A percentile compares a stretch with the other conserved stretches of the same genome.
Evolutionary conservation across 2,888 invertebrate genomes (phyloP).

Genomic region (Dynastes tityus): DNA sequence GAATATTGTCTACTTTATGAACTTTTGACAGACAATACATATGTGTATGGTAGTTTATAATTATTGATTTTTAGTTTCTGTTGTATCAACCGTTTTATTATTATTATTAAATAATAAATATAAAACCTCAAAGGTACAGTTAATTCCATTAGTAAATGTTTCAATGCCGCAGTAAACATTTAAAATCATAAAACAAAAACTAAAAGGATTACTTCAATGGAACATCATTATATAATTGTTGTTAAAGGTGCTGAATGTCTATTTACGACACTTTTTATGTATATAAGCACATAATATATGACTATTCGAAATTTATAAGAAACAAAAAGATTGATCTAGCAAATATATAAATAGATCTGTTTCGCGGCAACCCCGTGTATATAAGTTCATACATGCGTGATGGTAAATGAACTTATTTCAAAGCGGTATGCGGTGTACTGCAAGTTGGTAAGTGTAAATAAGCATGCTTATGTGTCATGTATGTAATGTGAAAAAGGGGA

Average conservation of each 20-base stretch:
- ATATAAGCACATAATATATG: background rate
- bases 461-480: slow-evolving; percentile 49
- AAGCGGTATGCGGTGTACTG: slow-evolving; percentile 10
- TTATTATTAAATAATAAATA: too few relatives aligned
- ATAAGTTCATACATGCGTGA: slow-evolving; percentile 29
- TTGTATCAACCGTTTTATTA: too few relatives aligned
- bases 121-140: too few relatives aligned
- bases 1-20: too few relatives aligned
- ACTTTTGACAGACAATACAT: too few relatives aligned
- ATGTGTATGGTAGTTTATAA: too few relatives aligned
- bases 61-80: too few relatives aligned
- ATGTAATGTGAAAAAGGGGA: slow-evolving; percentile 50
- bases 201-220: background rate
- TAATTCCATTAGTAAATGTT: too few relatives aligned
- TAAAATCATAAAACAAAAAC: background rate
- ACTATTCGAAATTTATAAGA: background rate
- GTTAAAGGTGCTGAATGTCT: too few relatives aligned
- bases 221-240: too few relatives aligned
- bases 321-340: background rate
- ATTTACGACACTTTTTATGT: too few relatives aligned
- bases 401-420: slow-evolving; percentile 43
- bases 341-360: background rate
- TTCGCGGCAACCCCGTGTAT: background rate
- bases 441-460: slow-evolving; percentile 49
- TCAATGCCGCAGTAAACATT: too few relatives aligned